These are phyloP conservation scores for Nylanderia fulva DNA, from an alignment of 1,140 invertebrate species.

Conservation along the genomic window DNA sequence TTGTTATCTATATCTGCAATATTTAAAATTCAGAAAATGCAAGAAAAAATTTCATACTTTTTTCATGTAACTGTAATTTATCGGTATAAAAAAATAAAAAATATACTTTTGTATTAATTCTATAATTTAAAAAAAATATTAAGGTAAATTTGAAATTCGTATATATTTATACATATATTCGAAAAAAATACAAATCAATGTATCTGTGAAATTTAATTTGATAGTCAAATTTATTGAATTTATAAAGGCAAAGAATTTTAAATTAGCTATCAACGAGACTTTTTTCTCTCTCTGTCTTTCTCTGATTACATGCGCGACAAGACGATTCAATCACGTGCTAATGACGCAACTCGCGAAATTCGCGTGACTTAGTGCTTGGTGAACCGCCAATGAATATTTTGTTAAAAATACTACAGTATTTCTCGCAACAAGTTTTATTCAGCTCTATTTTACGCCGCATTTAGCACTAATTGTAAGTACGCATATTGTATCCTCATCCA, in stretches of 20 bases:
- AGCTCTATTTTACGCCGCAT: background rate
- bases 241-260: background rate
- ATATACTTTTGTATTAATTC: background rate
- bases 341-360: conserved; percentile 73
- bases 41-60: background rate
- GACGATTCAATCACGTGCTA: conserved; percentile 60
- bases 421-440: conserved; percentile 22
- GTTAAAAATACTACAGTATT: conserved; percentile 62
- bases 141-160: background rate
- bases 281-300: too few species aligned
- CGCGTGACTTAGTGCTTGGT: conserved; percentile 69
- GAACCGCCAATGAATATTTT: conserved; percentile 73
- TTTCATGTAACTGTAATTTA: background rate
- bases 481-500: background rate
- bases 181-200: background rate
- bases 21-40: background rate
- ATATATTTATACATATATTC: background rate
- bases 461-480: background rate
- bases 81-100: background rate
- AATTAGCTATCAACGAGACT: background rate
- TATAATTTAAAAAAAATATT: background rate
- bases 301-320: background rate
- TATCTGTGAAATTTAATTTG: background rate
- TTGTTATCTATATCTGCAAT: background rate
- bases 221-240: background rate